These are phyloP conservation scores for Agonopterix subpropinquella DNA, from an alignment of 2,888 invertebrate species.

Conservation along the genomic window DNA sequence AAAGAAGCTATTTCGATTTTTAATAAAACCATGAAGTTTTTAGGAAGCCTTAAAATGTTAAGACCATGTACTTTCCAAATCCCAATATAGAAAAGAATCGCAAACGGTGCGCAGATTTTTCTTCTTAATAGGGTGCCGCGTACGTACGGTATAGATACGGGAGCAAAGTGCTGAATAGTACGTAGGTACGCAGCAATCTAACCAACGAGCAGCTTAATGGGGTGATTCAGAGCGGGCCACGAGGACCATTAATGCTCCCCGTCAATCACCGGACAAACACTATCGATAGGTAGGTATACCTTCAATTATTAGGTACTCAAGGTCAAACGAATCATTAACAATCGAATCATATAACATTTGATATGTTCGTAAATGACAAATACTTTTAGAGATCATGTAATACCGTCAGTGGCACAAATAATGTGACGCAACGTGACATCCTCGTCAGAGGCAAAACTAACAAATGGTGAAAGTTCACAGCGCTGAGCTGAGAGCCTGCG, in stretches of 20 bases:
- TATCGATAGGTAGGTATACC: not conserved
- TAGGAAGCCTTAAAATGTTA: too few relatives aligned
- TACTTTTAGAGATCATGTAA: not conserved
- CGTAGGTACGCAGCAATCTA: constrained; percentile 25
- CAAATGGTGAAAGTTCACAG: constrained; percentile 65
- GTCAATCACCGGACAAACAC: constrained; percentile 20
- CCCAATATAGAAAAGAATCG: too few relatives aligned
- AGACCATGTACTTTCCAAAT: too few relatives aligned
- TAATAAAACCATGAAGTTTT: too few relatives aligned
- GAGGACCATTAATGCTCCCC: constrained; percentile 23
- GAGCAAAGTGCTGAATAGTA: constrained; percentile 19
- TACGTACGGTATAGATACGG: constrained; percentile 1
- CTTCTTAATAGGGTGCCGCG: too few relatives aligned
- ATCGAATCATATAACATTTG: too few relatives aligned
- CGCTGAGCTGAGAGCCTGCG: constrained; percentile 7
- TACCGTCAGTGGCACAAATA: not conserved
- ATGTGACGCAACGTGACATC: constrained; percentile 50
- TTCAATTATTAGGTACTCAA: too few relatives aligned
- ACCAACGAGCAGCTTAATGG: constrained; percentile 18
- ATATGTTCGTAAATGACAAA: too few relatives aligned
- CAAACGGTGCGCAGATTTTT: too few relatives aligned
- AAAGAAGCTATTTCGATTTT: too few relatives aligned
- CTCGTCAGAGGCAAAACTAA: constrained; percentile 45
- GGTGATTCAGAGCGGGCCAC: constrained; percentile 26
- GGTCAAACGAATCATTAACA: too few relatives aligned